Evolutionary conservation across 2,888 invertebrate species (phyloP), one percentile per base, ranked within the genome.

Genomic region (Lasioglossum figueresi): DNA sequence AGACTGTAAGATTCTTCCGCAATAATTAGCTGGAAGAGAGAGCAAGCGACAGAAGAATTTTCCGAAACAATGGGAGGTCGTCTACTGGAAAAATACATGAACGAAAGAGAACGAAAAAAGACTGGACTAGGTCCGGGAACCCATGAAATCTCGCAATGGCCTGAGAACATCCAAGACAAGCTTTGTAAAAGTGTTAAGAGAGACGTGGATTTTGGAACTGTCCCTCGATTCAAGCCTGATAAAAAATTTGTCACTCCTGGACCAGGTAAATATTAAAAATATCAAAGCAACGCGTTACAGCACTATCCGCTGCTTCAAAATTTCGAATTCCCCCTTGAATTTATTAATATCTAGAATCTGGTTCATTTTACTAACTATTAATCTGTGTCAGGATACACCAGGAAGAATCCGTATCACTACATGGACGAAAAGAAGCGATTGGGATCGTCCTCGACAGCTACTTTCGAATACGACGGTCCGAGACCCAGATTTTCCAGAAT

Each of bases 391-490:
- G 92, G 91, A 10, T 90, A 90, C 75, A 88, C 86, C 0, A 70
- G 19, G 27, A 79, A 80, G 45, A n/a, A 84, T 80, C 91, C 92
- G 16, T 92, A 82, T 76, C 82, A 88, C 52, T 90, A 85, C 31
- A 52, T 89, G n/a, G 90, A 92, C 2, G 48, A 84, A n/a, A 89
- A 84, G 19, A 83, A 76, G 73, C 72, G 76, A 2, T 76, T 83
- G 19, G 81, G 86, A n/a, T 74, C 74, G 0, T 89, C 92, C 0
- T 31, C 31, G 0, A 12, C 85, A 5, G 88, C 91, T 6, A 82
- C 88, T 10, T 91, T 91, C 16, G 90, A 91, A 45, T 91, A 82
- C 63, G 91, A 91, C 37, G 90, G 92, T 16, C 37, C 87, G 23
- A 45, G 5, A 3, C 77, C 88, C 2, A 89, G 91, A 84, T 88